Evolutionary conservation across 2,797 vertebrate genomes (phyloP), one percentile per base, ranked within the genome.

Genomic region (Phataginus tetradactyla): DNA sequence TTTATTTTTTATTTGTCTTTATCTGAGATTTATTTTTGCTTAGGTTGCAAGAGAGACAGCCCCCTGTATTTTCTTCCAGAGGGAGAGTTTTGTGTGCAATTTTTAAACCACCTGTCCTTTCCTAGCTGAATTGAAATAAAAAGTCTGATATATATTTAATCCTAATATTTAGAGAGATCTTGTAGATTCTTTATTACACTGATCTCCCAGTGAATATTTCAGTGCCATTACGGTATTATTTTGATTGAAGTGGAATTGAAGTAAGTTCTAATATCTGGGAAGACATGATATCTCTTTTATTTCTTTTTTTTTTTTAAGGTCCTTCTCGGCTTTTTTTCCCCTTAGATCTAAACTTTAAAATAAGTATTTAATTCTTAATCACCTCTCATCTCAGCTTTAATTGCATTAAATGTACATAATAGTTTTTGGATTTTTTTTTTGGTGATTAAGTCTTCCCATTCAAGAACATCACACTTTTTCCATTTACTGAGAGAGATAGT

Each of bases 1-100:
- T 55, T 86, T 69, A 17, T 27, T 59, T 83, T 94, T 87, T 77
- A 61, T 34, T n/a, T 71, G 45, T 91, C 29, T 42, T 92, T 75
- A 89, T 55, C 20, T 95, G 42, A 90, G 74, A 79, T 51, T 79
- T 79, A 83, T 89, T 75, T 89, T 89, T 81, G 49, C 74, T 88
- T 89, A 57, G 42, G 39, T 78, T 96, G 17, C 27, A 80, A 61
- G 27, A 93, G 7, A 51, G 57, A 79, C 51, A 4, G 4, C 53
- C n/a, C 69, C 72, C 14, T 91, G 7, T 29, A 39, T 86, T 92
- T 86, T 75, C 59, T 90, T 86, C 25, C 13, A 69, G 51, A 86
- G 81, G 61, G 27, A 55, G 68, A 93, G 10, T 59, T 94, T 90
- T 5, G 17, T 63, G 80, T 77, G 23, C 20, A 42, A 4, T 4